Evolutionary conservation across 2,888 invertebrate genomes (phyloP).

Genomic region (Dioctria rufipes): DNA sequence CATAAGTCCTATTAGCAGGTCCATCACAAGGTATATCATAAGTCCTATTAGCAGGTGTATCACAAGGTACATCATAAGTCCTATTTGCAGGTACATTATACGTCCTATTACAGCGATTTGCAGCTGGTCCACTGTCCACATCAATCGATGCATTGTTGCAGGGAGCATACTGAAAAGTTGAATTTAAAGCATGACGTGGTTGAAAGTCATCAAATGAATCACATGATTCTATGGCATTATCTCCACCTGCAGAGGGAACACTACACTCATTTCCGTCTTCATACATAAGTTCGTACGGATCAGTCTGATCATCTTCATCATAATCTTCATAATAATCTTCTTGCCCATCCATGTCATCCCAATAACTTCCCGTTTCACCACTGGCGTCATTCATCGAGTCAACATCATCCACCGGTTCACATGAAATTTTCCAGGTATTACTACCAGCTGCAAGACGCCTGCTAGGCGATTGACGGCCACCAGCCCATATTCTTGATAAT

Average conservation of each 20-base stretch:
- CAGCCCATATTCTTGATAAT: not conserved
- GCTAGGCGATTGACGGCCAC: not conserved
- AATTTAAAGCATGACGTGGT: not conserved
- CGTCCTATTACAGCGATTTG: not conserved
- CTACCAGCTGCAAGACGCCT: conserved; percentile 11
- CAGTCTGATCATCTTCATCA: too few relatives aligned
- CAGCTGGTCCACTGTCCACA: not conserved
- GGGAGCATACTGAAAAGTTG: not conserved
- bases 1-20: too few relatives aligned
- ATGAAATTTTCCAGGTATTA: conserved; percentile 65
- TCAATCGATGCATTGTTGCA: not conserved
- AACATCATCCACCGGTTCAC: conserved; percentile 63
- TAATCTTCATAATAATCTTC: not conserved
- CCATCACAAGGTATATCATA: not conserved
- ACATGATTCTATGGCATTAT: too few relatives aligned
- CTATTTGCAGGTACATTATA: not conserved
- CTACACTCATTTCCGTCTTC: too few relatives aligned
- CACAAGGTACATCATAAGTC: not conserved
- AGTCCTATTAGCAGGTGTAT: not conserved
- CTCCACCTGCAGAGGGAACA: too few relatives aligned
- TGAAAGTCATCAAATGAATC: not conserved
- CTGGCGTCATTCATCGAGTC: conserved; percentile 59
- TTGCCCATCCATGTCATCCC: not conserved
- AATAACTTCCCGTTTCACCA: not conserved
- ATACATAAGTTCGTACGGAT: too few relatives aligned